phyloP scores from a whole-genome alignment of 1,140 invertebrate genomes.

The Cotesia chilonis region DNA sequence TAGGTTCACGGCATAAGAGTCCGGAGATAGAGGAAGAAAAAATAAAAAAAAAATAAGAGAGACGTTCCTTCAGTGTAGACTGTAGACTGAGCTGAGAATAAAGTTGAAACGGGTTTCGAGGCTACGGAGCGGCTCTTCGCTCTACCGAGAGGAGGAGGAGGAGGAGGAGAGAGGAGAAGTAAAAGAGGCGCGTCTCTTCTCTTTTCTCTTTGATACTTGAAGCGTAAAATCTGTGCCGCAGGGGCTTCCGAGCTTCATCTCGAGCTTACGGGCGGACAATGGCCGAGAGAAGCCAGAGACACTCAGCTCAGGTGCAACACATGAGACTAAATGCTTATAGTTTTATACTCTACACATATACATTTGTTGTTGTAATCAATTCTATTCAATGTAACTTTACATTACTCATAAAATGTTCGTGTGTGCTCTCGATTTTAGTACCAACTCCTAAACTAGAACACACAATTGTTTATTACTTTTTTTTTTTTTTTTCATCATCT shows the following conservation, averaged over 20 bases:
- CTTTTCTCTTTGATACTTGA: slow-evolving; percentile 45
- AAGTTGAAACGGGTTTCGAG: no score
- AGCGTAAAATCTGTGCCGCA: slow-evolving; percentile 45
- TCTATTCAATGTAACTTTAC: no score
- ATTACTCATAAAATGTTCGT: no score
- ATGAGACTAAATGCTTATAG: neutral
- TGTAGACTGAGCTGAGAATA: slow-evolving; percentile 25
- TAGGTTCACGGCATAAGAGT: slow-evolving; percentile 23
- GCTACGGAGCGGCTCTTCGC: no score
- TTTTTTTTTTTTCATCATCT: no score
- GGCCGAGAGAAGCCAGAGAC: slow-evolving; percentile 20
- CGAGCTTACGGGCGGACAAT: slow-evolving; percentile 29
- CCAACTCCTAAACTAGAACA: no score
- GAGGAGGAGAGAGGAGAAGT: neutral
- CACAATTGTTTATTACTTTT: no score
- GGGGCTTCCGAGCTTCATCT: slow-evolving; percentile 22
- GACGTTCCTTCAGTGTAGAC: no score
- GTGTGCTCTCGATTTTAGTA: no score
- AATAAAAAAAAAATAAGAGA: neutral
- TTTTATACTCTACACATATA: no score
- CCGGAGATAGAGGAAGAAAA: slow-evolving; percentile 12
- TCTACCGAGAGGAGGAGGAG: neutral
- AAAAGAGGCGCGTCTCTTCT: no score
- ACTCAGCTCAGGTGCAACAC: slow-evolving; percentile 28
- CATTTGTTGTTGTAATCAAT: no score